Conservation (phyloP, 1,140 invertebrate species). For the Myzus persicae region DNA sequence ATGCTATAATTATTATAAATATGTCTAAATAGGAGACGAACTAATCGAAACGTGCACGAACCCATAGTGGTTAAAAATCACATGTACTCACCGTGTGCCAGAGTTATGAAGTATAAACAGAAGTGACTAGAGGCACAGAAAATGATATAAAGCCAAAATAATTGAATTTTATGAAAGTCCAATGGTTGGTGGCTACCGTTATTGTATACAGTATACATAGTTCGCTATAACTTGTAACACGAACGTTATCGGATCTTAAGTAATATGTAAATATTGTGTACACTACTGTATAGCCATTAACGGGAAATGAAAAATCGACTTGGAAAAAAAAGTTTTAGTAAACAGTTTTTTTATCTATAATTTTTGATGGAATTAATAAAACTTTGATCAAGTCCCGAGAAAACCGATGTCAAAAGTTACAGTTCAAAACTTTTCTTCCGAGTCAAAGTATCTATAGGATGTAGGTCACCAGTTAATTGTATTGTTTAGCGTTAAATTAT, state of each 20-base stretch:
- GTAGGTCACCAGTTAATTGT: background rate
- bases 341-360: background rate
- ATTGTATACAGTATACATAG: background rate
- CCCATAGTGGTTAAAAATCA: background rate
- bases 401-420: background rate
- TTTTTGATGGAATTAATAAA: background rate
- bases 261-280: background rate
- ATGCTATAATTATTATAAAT: background rate
- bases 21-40: too few relatives aligned
- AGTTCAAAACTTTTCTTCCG: background rate
- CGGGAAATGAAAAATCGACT: background rate
- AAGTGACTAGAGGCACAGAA: background rate
- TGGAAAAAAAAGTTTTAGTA: background rate
- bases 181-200: background rate
- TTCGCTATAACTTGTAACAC: background rate
- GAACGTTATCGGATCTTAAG: background rate
- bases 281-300: background rate
- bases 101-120: background rate
- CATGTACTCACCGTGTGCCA: background rate
- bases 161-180: background rate
- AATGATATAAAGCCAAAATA: too few relatives aligned
- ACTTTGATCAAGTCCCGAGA: background rate
- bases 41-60: too few relatives aligned
- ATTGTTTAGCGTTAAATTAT: background rate
- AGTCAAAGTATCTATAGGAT: background rate